Evolutionary conservation across 2,797 vertebrate species (phyloP).

Genomic region (Acanthornis magna): DNA sequence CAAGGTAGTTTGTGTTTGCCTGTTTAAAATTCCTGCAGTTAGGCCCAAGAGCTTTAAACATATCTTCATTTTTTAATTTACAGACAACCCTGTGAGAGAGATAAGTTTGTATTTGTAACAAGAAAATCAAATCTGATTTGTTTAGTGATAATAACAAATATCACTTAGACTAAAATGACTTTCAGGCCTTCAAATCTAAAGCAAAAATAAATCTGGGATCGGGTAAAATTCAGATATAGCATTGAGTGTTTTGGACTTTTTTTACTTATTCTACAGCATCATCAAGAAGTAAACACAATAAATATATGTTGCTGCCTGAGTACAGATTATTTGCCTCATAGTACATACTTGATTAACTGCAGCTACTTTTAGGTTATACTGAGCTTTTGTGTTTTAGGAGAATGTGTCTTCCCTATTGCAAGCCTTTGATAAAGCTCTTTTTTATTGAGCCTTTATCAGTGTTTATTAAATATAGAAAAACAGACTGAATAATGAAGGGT

Average conservation of each 20-base stretch:
- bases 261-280: not conserved
- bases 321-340: not conserved
- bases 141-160: slow-evolving; percentile 17
- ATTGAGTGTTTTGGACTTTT: not conserved
- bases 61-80: not conserved
- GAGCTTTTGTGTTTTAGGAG: not conserved
- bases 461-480: slow-evolving; percentile 12
- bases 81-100: not conserved
- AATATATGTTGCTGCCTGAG: not conserved
- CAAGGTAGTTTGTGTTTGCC: not conserved
- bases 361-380: not conserved
- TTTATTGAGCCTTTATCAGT: not conserved
- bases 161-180: slow-evolving; percentile 25
- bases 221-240: not conserved
- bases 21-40: slow-evolving; percentile 23
- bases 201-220: not conserved
- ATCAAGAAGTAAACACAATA: not conserved
- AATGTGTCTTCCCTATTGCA: not conserved
- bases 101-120: not conserved
- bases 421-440: not conserved
- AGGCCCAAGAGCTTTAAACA: not conserved
- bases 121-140: slow-evolving; percentile 37
- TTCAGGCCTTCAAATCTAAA: not conserved
- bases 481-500: not conserved
- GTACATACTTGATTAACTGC: not conserved